A percentile compares a stretch with the other conserved stretches of the same genome.
Evolutionary conservation across 1,140 invertebrate species (phyloP).

Genomic region (Leptoteleia sp.): DNA sequence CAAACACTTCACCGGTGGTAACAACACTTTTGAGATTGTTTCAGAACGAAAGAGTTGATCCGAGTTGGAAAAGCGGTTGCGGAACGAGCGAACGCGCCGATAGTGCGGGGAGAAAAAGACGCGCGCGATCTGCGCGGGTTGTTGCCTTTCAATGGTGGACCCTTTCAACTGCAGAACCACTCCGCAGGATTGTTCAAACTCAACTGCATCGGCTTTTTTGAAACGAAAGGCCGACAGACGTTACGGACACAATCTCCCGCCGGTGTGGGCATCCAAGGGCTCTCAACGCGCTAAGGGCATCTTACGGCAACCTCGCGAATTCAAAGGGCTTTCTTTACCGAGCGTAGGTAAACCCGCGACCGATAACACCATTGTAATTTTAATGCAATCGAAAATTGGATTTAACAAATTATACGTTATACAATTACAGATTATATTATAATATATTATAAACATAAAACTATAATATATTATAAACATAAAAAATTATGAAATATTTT

Average conservation of each 20-base stretch:
- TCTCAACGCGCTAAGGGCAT: no score
- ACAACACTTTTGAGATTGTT: constrained; percentile 9
- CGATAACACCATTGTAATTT: no score
- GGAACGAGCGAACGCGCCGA: constrained; percentile 1
- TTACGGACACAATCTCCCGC: constrained; percentile 44
- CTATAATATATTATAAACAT: no score
- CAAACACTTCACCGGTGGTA: constrained; percentile 38
- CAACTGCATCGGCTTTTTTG: constrained; percentile 61
- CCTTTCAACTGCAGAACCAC: constrained; percentile 39
- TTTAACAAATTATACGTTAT: no score
- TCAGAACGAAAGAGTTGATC: not conserved
- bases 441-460: no score
- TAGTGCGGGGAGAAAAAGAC: constrained; percentile 6
- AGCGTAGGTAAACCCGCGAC: no score
- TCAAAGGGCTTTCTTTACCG: no score
- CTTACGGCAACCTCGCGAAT: no score
- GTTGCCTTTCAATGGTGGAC: constrained; percentile 8
- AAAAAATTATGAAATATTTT: no score
- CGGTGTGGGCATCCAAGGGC: constrained; percentile 36
- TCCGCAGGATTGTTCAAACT: constrained; percentile 54
- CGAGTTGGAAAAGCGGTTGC: not conserved
- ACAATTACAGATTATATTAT: no score
- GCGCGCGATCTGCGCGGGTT: constrained; percentile 29
- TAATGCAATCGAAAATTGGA: no score
- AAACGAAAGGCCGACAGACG: constrained; percentile 48